Percentiles rank a stretch among this genome's conserved stretches.
phyloP scores from a whole-genome alignment of 1,140 invertebrate species.

The Pseudachorutes palmiensis region DNA sequence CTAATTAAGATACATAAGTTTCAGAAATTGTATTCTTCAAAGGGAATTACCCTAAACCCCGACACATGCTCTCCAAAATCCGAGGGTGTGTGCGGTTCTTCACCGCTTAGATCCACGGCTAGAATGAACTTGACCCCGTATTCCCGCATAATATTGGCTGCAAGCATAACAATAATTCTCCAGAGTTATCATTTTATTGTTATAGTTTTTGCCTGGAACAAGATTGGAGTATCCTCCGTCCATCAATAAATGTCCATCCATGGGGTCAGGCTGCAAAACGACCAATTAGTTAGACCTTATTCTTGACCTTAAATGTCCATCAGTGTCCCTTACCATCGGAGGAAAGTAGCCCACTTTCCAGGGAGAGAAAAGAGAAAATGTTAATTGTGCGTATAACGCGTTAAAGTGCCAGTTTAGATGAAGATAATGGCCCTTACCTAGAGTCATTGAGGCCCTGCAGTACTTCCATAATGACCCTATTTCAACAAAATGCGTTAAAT shows the following conservation, averaged over 20 bases:
- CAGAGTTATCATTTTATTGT: not conserved
- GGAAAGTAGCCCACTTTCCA: slow-evolving; percentile 1
- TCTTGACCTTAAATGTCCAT: not conserved
- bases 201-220: slow-evolving; percentile 69
- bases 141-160: slow-evolving; percentile 13
- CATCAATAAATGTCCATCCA: slow-evolving; percentile 85
- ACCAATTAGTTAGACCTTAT: not conserved
- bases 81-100: not conserved
- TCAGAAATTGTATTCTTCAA: too few species aligned
- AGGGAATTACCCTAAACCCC: not conserved
- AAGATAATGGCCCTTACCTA: not conserved
- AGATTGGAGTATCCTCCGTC: slow-evolving; percentile 98
- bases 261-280: slow-evolving; percentile 54
- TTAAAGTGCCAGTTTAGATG: not conserved
- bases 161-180: not conserved
- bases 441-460: slow-evolving; percentile 27
- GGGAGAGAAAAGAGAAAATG: not conserved
- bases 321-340: slow-evolving; percentile 1
- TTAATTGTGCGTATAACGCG: not conserved
- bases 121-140: slow-evolving; percentile 1
- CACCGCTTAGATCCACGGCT: not conserved
- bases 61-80: slow-evolving; percentile 15
- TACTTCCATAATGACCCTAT: slow-evolving; percentile 12
- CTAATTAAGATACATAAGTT: too few species aligned
- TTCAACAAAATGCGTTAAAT: too few species aligned